Evolutionary conservation across 1,140 invertebrate species (phyloP), one percentile per base, ranked within the genome.

Genomic region (Aphelinus certus): DNA sequence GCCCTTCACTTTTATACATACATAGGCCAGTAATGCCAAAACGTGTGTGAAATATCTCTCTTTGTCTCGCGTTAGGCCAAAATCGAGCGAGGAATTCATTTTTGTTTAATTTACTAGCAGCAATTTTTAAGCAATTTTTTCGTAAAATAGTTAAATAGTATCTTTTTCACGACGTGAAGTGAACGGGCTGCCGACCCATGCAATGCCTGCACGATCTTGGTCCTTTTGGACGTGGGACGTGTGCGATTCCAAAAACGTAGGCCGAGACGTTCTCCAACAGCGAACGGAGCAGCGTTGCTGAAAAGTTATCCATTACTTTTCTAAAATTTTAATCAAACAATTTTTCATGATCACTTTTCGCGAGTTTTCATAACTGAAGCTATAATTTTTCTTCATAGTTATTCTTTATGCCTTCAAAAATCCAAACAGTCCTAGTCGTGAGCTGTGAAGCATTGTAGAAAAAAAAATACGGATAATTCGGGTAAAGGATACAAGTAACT

Each of bases 161-260:
- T 67, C 42, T 72, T 76, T 67, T 76, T 3, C 43, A 55, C 73
- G 73, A 3, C 43, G 62, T 46, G 4, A 46, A 75, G 73, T 55
- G 26, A 26, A 26, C 26, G 26, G 26, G 26, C 9, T 53, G 4
- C 9, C 9, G 4, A 4, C 9, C 51, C 3, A 60, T n/a, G 57
- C 4, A 60, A 26, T 26, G 26, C 26, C 26, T 26, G 26, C 26
- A 26, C 26, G 26, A 26, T 26, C 47, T 56, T 46, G 7, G 53
- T 45, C 71, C 75, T 71, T 61, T 76, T 62, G 75, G 57, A 76
- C 75, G 75, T 58, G 75, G 62, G 63, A 76, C 75, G 75, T 63
- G 68, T 71, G 75, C 75, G 75, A 76, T 76, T 71, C 75, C 75
- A 72, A 77, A 79, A 78, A 76, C 69, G 71, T 83, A 83, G 80